These are phyloP conservation scores for Dermatophagoides farinae DNA, from an alignment of 1,140 invertebrate species.

Conservation along the genomic window DNA sequence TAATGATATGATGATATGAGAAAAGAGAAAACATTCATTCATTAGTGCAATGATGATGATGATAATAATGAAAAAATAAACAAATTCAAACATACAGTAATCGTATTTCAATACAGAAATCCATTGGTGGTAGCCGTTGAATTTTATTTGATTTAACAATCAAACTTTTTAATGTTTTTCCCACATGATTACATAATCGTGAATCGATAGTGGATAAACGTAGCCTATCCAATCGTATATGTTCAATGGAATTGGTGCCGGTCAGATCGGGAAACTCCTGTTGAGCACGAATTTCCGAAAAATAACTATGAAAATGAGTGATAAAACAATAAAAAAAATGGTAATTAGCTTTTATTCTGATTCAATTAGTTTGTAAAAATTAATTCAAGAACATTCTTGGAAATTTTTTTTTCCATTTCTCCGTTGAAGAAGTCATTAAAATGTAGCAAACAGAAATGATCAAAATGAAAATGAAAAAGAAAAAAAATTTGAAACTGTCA, in stretches of 20 bases:
- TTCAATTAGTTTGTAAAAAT: too few species aligned
- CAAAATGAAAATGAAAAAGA: background rate
- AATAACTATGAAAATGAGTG: constrained; percentile 36
- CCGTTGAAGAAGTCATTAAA: too few species aligned
- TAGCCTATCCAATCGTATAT: constrained; percentile 57
- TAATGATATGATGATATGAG: constrained; percentile 15
- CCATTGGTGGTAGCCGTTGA: background rate
- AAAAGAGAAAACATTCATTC: too few species aligned
- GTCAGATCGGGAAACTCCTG: constrained; percentile 56
- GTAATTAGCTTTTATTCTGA: too few species aligned
- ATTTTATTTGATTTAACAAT: constrained; percentile 31
- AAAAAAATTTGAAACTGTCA: constrained; percentile 22
- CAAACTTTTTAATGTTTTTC: constrained; percentile 53
- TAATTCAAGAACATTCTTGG: too few species aligned
- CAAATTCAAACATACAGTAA: constrained; percentile 14
- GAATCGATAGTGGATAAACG: constrained; percentile 43
- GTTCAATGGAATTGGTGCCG: constrained; percentile 49
- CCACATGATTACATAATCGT: constrained; percentile 51
- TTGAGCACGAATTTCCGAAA: constrained; percentile 60
- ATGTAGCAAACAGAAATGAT: constrained; percentile 16
- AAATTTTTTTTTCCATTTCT: too few species aligned
- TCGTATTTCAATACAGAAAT: background rate
- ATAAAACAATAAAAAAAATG: too few species aligned
- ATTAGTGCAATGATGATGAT: too few species aligned
- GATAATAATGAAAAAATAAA: too few species aligned